Conservation (phyloP, 2,797 vertebrate genomes). For the Bradypodion ventrale region DNA sequence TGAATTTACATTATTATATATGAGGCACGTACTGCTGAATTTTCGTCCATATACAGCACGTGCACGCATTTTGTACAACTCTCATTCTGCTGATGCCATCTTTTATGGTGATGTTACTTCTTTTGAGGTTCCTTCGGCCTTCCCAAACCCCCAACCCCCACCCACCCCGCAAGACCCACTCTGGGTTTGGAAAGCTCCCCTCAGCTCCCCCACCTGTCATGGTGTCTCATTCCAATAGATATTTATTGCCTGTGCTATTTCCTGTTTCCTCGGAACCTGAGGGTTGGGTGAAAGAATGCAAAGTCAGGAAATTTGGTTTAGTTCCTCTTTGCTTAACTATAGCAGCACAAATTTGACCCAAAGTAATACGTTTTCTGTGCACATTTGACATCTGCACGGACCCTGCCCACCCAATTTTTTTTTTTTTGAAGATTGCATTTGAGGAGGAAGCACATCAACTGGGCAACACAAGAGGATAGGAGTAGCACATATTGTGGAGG, state of each 20-base stretch:
- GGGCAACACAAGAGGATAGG: not conserved
- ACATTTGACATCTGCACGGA: not conserved
- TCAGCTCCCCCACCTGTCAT: fast-evolving
- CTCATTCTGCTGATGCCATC: not conserved
- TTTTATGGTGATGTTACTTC: not conserved
- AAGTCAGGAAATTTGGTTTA: slow-evolving; percentile 25
- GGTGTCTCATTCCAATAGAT: not conserved
- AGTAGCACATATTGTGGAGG: not conserved
- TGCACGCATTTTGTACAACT: not conserved
- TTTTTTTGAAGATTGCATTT: not conserved
- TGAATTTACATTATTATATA: not conserved
- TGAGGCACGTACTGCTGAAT: not conserved
- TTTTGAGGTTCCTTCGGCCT: not conserved
- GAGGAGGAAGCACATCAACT: not conserved
- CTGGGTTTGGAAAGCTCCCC: not conserved
- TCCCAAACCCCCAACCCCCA: not conserved
- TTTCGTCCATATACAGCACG: too few species aligned
- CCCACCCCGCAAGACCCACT: not conserved
- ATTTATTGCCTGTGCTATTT: not conserved
- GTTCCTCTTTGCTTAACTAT: slow-evolving; percentile 29
- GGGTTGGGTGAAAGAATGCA: not conserved
- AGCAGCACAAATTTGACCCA: not conserved
- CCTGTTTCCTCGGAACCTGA: not conserved
- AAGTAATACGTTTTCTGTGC: not conserved
- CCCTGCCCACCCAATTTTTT: not conserved